Evolutionary conservation across 2,888 invertebrate genomes (phyloP).

Genomic region (Eucriotettix oculatus): DNA sequence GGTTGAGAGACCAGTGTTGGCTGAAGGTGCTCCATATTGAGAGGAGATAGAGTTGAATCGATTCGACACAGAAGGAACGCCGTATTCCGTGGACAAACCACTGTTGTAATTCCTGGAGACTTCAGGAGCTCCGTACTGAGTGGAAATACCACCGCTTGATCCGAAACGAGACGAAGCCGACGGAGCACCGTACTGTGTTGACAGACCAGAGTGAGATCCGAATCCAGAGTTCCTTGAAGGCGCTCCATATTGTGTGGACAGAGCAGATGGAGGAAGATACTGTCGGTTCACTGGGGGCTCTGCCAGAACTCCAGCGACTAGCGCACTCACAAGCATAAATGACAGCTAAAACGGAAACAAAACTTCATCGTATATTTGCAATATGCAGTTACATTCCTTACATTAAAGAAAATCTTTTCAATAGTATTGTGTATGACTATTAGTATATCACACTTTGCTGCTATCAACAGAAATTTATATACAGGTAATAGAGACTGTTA

Average conservation of each 20-base stretch:
- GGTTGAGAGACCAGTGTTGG: neutral
- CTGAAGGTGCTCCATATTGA: conserved; percentile 5
- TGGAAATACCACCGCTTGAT: neutral
- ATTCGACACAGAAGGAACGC: conserved; percentile 5
- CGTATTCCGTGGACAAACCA: conserved; percentile 3
- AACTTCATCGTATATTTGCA: no score
- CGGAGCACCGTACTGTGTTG: conserved; percentile 9
- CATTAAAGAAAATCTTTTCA: no score
- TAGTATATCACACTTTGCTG: no score
- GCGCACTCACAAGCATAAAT: neutral
- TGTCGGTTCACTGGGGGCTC: neutral
- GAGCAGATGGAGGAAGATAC: neutral
- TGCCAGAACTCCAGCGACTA: neutral
- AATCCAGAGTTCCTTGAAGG: neutral
- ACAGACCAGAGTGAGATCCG: neutral
- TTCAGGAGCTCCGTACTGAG: conserved; percentile 5
- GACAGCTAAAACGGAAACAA: no score
- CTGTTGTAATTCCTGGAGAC: neutral
- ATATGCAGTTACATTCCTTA: no score
- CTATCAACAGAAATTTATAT: no score
- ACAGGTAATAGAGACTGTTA: no score
- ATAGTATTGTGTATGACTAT: no score
- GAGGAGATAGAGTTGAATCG: neutral
- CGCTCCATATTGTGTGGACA: neutral
- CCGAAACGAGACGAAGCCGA: neutral